These are phyloP conservation scores for Miichthys miiuy DNA, from an alignment of 2,797 vertebrate species.

Conservation along the genomic window DNA sequence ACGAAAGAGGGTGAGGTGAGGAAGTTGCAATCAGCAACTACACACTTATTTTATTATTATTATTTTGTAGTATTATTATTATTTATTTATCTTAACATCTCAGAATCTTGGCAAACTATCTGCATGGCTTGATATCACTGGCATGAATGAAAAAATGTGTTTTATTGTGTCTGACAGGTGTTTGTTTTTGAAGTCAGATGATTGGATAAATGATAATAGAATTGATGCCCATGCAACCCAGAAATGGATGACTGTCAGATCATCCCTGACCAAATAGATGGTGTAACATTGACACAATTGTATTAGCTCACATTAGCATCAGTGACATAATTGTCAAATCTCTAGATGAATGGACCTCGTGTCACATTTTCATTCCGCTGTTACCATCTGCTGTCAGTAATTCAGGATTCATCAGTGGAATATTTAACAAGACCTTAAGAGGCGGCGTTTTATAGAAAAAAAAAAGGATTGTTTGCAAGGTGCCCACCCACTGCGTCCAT, in stretches of 20 bases:
- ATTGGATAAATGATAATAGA: background rate
- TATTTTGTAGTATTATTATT: too few relatives aligned
- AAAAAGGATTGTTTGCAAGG: background rate
- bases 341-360: constrained; percentile 5
- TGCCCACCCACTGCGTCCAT: background rate
- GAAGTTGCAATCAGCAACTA: too few relatives aligned
- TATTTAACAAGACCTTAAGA: background rate
- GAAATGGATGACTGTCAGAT: constrained; percentile 17
- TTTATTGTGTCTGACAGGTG: background rate
- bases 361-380: constrained; percentile 12
- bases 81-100: too few relatives aligned
- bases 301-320: constrained; percentile 21
- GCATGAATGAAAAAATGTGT: background rate
- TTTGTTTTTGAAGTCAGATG: background rate
- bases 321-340: constrained; percentile 21
- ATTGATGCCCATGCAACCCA: background rate
- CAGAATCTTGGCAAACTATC: background rate
- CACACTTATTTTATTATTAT: too few relatives aligned
- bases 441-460: background rate
- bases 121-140: background rate
- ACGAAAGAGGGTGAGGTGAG: too few relatives aligned
- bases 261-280: constrained; percentile 4
- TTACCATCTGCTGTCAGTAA: constrained; percentile 19
- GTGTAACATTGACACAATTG: constrained; percentile 5
- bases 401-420: background rate